Base-by-base conservation (phyloP, 2,113 vertebrate species). In the Todiramphus chloris region DNA sequence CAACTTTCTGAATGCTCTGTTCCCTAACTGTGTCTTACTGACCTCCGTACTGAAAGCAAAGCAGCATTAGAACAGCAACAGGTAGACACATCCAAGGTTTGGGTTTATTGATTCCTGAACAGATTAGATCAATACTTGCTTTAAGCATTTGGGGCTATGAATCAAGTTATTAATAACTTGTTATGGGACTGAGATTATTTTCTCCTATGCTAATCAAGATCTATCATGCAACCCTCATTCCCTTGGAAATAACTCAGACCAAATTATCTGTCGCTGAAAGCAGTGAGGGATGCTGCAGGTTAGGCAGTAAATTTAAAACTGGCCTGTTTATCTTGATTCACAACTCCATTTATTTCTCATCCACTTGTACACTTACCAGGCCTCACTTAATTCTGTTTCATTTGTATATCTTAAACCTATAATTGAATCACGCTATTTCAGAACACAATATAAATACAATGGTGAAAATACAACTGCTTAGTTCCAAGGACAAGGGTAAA, bases 281-380 rank as follows among this genome's bases (percentile, higher is more conserved):
- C 20, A 92, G 30, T 0, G 3, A 2, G 14, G 43, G 37, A 70
- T 78, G 48, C 14, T 3, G 2, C 28, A 33, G 28, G 73, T 80
- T 81, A 89, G 46, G 58, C 73, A 92, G 46, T 67, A 87, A 89
- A 91, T 89, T 77, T 94, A 59, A 80, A 96, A 87, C 51, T 15
- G 33, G 33, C 84, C 60, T 96, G 73, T 89, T 96, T 89, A 63
- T 89, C 83, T 89, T 78, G 73, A 94, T 81, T 89, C 76, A 74
- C 39, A 81, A 59, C 23, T 89, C 60, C 64, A 90, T 77, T 82
- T 87, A 86, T 74, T 96, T 92, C 64, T 89, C 33, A 59, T 75
- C 41, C 51, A 60, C 68, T 86, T 83, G 46, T 33, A 87, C 55
- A 63, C 28, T 86, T 73, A 93, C 8, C 68, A 75, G 86, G 56